Percentiles rank a stretch among this genome's conserved stretches.
phyloP scores from a whole-genome alignment of 2,888 invertebrate species.

The Scotopteryx bipunctaria region DNA sequence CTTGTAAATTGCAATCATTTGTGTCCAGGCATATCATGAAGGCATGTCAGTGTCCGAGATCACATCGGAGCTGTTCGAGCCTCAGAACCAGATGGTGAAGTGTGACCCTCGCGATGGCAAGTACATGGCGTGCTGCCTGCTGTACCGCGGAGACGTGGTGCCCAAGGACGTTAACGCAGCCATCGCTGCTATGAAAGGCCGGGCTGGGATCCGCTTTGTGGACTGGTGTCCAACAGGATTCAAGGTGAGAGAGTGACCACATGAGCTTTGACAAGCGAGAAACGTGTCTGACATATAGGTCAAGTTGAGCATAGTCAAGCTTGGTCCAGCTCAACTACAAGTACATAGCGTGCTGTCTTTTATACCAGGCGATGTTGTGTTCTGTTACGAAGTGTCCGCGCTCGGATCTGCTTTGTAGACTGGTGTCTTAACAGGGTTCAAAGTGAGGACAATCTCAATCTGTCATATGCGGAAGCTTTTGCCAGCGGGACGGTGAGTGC shows the following conservation, averaged over 20 bases:
- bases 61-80: constrained; percentile 94
- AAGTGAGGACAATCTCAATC: too few relatives aligned
- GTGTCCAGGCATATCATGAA: constrained; percentile 85
- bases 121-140: constrained; percentile 95
- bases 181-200: constrained; percentile 90
- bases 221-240: constrained; percentile 98
- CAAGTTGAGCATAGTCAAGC: too few relatives aligned
- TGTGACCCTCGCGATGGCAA: constrained; percentile 93
- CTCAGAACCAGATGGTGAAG: constrained; percentile 95
- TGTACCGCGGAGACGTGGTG: constrained; percentile 95
- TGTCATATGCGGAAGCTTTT: too few relatives aligned
- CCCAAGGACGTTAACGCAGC: constrained; percentile 94
- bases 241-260: constrained; percentile 88
- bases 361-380: too few relatives aligned
- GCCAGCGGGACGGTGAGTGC: too few relatives aligned
- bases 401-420: too few relatives aligned
- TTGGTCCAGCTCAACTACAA: not conserved
- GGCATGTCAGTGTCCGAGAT: constrained; percentile 91
- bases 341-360: not conserved
- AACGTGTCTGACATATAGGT: too few relatives aligned
- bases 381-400: too few relatives aligned
- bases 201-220: constrained; percentile 93
- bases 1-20: too few relatives aligned
- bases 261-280: too few relatives aligned
- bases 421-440: too few relatives aligned